A percentile compares a stretch with the other conserved stretches of the same genome.
phyloP scores from a whole-genome alignment of 2,888 invertebrate species.

The Trilocha varians region DNA sequence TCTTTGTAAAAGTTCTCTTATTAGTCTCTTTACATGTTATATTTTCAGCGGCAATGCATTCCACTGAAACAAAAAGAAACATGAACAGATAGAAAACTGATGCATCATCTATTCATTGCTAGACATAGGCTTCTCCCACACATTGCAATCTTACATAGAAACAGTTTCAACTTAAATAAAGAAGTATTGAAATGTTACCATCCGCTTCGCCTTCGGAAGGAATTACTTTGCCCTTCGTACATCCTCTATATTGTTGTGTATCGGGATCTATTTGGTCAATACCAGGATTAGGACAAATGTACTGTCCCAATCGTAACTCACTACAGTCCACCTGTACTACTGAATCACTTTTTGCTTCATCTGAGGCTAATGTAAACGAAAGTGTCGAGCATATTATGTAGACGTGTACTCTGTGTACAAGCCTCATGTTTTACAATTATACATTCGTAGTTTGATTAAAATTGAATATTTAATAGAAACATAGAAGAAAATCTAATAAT shows the following conservation, averaged over 20 bases:
- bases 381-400: constrained; percentile 25
- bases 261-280: constrained; percentile 85
- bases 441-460: background rate
- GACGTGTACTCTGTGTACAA: constrained; percentile 8
- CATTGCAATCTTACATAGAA: constrained; percentile 63
- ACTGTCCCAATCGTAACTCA: constrained; percentile 84
- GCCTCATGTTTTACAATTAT: background rate
- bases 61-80: constrained; percentile 66
- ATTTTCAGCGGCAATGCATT: constrained; percentile 87
- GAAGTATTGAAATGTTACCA: constrained; percentile 61
- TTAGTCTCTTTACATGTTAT: constrained; percentile 86
- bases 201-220: constrained; percentile 83
- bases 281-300: constrained; percentile 85
- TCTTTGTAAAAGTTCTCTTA: constrained; percentile 84
- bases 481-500: background rate
- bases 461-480: background rate
- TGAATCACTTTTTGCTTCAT: constrained; percentile 41
- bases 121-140: too few species aligned
- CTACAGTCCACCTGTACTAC: constrained; percentile 75
- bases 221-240: constrained; percentile 69
- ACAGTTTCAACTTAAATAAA: constrained; percentile 78
- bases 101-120: too few species aligned
- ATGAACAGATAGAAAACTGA: too few species aligned
- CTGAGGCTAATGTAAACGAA: constrained; percentile 31
- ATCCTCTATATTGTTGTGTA: constrained; percentile 90